Base-by-base conservation (phyloP, 2,888 invertebrate species). In the Agriopis leucophaearia region DNA sequence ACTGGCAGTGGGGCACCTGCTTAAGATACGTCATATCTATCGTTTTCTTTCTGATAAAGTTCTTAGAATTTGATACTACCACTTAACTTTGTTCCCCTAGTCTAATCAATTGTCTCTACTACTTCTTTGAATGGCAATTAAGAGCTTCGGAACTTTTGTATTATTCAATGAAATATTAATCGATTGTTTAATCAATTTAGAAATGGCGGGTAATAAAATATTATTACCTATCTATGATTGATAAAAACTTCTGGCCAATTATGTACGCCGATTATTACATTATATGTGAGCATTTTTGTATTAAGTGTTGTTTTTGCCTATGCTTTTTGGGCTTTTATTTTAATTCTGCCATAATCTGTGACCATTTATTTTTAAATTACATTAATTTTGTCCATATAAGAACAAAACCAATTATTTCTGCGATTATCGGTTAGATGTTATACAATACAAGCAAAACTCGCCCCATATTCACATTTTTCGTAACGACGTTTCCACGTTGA, bases 271-370 rank as follows among this genome's bases (percentile, higher is more conserved):
- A 63, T 70, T 68, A 73, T 76, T 75, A 72, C 70, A 74, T 78
- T 76, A 75, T 66, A 78, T 78, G 77, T 81, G 73, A 78, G 76
- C 74, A 76, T 82, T 84, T 78, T 78, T 71, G 66, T 78, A 74
- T 74, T 74, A 76, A 68, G 78, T 81, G 80, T 84, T 77, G 79
- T 83, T 80, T 79, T 81, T 72, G 81, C 79, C 76, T 79, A 80
- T 80, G 89, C 88, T 88, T 87, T 80, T 87, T 79, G 85, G 85
- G 89, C 88, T 89, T 89, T 78, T 76, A 72, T 83, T 85, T 85
- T 81, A 82, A 79, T 80, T 82, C 82, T 78, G 75, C 74, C 56
- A 66, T 70, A 63, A 67, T 74, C 70, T 74, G 81, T 78, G 81
- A 77, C 57, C 71, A 76, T 59, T 73, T 70, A 70, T 66, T 56